These are phyloP conservation scores for Tadarida brasiliensis DNA, from an alignment of 2,797 vertebrate species.

Conservation along the genomic window DNA sequence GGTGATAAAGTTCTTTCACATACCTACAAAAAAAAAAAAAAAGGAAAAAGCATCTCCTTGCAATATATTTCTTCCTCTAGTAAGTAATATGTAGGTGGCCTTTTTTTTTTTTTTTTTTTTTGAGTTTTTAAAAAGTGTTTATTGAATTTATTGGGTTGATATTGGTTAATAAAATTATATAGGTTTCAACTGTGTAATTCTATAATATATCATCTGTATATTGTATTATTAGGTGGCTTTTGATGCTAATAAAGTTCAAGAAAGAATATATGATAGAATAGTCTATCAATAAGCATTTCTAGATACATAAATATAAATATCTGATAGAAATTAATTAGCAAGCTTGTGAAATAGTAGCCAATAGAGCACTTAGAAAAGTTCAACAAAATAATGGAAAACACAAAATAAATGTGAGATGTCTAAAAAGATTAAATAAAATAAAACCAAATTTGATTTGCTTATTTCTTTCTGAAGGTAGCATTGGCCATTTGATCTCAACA, in stretches of 20 bases:
- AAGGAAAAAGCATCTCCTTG: neutral
- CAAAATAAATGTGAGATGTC: neutral
- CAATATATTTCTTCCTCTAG: neutral
- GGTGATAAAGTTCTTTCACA: neutral
- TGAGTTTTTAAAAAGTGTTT: neutral
- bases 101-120: neutral
- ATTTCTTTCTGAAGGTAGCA: neutral
- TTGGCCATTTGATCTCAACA: neutral
- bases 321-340: neutral
- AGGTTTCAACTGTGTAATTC: neutral
- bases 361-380: neutral
- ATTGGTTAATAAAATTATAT: neutral
- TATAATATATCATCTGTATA: neutral
- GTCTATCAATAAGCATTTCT: neutral
- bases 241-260: neutral
- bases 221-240: neutral
- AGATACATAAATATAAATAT: neutral
- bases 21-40: neutral
- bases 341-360: neutral
- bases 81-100: neutral
- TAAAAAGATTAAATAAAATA: neutral
- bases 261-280: conserved; percentile 6
- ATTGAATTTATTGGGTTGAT: neutral
- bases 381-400: neutral
- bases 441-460: neutral